Evolutionary conservation across 2,113 vertebrate species (phyloP).

Genomic region (Falcunculus frontatus): DNA sequence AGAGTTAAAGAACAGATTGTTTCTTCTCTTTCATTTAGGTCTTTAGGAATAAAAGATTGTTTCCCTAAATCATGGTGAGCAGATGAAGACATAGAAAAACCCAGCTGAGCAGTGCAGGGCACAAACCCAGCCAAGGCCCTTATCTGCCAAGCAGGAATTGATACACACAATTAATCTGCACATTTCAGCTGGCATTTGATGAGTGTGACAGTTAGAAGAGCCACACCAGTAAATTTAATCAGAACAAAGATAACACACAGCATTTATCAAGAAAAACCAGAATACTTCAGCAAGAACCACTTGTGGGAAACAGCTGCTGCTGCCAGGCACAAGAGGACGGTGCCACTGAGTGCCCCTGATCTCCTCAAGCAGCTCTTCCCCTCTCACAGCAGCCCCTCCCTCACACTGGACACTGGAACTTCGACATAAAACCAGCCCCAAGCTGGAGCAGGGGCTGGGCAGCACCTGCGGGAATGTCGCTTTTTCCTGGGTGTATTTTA

Average conservation of each 20-base stretch:
- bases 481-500: accelerated
- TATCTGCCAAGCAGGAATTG: not conserved
- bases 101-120: not conserved
- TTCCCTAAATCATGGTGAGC: accelerated
- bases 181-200: not conserved
- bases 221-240: not conserved
- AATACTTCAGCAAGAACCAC: not conserved
- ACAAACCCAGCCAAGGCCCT: not conserved
- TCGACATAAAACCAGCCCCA: not conserved
- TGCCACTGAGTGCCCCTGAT: accelerated
- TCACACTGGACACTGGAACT: accelerated
- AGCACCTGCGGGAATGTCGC: accelerated
- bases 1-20: not conserved
- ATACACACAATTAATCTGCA: not conserved
- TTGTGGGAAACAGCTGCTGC: not conserved
- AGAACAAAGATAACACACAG: not conserved
- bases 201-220: not conserved
- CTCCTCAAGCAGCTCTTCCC: not conserved
- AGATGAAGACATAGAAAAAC: not conserved
- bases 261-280: not conserved
- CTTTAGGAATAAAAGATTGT: not conserved
- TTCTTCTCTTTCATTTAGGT: not conserved
- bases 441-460: not conserved
- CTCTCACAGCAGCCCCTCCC: not conserved
- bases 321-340: not conserved